Percentiles rank a stretch among this genome's conserved stretches.
Conservation (phyloP, 2,113 vertebrate species). For the Nothocercus julius region DNA sequence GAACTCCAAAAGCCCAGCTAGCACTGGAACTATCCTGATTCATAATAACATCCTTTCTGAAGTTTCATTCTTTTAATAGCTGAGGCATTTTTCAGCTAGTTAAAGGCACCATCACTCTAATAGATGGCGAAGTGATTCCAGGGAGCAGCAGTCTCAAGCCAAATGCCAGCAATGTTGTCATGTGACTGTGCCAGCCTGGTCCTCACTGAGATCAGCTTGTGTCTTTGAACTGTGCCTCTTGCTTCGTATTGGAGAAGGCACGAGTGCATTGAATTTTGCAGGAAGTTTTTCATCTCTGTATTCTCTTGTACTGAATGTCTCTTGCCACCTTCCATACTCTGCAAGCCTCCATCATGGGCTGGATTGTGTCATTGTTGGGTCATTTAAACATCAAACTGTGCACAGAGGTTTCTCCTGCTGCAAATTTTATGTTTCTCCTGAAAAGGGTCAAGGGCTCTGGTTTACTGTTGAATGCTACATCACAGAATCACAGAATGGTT, state of each 20-base stretch:
- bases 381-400: slow-evolving; percentile 9
- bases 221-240: background rate
- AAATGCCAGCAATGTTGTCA: background rate
- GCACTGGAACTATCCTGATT: background rate
- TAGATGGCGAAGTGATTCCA: slow-evolving; percentile 30
- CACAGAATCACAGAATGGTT: too few relatives aligned
- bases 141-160: background rate
- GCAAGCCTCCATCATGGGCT: background rate
- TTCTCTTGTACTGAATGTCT: background rate
- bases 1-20: slow-evolving; percentile 29
- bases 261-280: background rate
- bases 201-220: background rate
- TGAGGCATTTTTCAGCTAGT: slow-evolving; percentile 31
- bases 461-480: background rate
- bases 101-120: slow-evolving; percentile 19
- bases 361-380: background rate
- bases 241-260: background rate
- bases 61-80: slow-evolving; percentile 45
- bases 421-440: background rate
- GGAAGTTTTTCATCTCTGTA: background rate
- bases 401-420: background rate
- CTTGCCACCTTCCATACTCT: background rate
- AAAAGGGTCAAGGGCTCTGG: background rate
- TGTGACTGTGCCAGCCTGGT: background rate
- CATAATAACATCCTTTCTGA: background rate